A percentile compares a stretch with the other conserved stretches of the same genome.
Evolutionary conservation across 2,888 invertebrate species (phyloP).

Genomic region (Heliconius cydno): DNA sequence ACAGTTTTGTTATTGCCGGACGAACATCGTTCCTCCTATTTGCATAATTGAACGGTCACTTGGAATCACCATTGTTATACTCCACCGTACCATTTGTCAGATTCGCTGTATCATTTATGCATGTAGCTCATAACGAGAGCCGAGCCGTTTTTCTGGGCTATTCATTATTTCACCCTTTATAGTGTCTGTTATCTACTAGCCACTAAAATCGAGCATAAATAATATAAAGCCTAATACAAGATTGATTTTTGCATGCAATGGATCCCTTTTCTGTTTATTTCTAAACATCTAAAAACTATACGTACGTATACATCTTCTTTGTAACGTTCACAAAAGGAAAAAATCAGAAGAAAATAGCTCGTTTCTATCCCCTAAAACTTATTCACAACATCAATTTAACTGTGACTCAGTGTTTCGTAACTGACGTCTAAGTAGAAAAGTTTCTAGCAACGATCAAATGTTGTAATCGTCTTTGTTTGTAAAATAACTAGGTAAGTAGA

Average conservation of each 20-base stretch:
- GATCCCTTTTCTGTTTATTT: conserved; percentile 20
- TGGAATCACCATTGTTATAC: conserved; percentile 82
- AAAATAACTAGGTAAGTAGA: conserved; percentile 64
- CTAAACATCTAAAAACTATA: neutral
- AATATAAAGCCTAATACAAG: conserved; percentile 31
- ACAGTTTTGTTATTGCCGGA: conserved; percentile 82
- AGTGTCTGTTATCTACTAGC: conserved; percentile 71
- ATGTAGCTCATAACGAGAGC: conserved; percentile 79
- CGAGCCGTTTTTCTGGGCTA: conserved; percentile 77
- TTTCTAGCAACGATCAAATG: conserved; percentile 57
- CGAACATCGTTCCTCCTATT: conserved; percentile 79
- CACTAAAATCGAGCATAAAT: conserved; percentile 67
- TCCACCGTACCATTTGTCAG: conserved; percentile 83
- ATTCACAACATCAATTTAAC: conserved; percentile 43
- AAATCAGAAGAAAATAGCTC: conserved; percentile 12
- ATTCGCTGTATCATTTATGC: conserved; percentile 82
- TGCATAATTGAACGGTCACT: conserved; percentile 84
- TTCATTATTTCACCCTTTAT: conserved; percentile 80
- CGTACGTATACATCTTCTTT: neutral
- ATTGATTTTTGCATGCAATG: conserved; percentile 2
- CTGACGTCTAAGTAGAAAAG: conserved; percentile 48
- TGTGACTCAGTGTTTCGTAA: conserved; percentile 47
- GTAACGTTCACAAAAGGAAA: neutral
- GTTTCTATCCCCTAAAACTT: conserved; percentile 27
- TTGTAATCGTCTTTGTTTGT: conserved; percentile 65